phyloP scores from a whole-genome alignment of 2,113 vertebrate genomes.

The Ascaphus truei region DNA sequence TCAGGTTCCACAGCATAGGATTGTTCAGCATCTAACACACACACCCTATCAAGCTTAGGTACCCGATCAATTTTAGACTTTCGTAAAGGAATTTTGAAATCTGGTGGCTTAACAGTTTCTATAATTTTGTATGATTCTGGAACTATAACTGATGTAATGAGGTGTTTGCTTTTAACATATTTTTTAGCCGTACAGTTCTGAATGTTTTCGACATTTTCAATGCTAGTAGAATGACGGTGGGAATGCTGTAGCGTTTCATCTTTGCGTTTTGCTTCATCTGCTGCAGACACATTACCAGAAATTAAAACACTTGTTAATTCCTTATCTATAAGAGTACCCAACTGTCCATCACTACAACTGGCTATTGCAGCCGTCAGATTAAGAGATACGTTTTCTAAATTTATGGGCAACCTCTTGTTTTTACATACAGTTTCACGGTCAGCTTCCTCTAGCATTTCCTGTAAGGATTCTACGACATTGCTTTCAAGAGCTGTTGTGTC shows the following conservation, averaged over 20 bases:
- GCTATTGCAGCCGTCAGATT: constrained; percentile 38
- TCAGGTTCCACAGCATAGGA: too few relatives aligned
- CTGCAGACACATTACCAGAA: too few relatives aligned
- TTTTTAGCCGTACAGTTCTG: too few relatives aligned
- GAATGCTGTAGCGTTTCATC: too few relatives aligned
- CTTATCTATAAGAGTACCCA: too few relatives aligned
- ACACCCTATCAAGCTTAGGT: too few relatives aligned
- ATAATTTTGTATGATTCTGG: constrained; percentile 42
- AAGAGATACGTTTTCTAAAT: constrained; percentile 31
- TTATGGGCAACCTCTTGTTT: constrained; percentile 17
- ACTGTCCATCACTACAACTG: too few relatives aligned
- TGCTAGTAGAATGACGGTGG: too few relatives aligned
- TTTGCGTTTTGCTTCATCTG: too few relatives aligned
- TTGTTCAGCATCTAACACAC: too few relatives aligned
- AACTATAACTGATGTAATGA: constrained; percentile 19
- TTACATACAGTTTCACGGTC: constrained; percentile 22
- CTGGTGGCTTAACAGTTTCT: constrained; percentile 42
- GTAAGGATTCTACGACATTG: background rate
- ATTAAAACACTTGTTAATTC: too few relatives aligned
- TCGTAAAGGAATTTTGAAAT: constrained; percentile 64
- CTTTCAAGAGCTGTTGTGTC: background rate
- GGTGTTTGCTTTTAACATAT: background rate
- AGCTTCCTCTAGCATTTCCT: constrained; percentile 22
- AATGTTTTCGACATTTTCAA: too few relatives aligned
- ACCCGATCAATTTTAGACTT: constrained; percentile 22